These are phyloP conservation scores for Choreutis nemorana DNA, from an alignment of 2,888 invertebrate genomes.

Conservation along the genomic window DNA sequence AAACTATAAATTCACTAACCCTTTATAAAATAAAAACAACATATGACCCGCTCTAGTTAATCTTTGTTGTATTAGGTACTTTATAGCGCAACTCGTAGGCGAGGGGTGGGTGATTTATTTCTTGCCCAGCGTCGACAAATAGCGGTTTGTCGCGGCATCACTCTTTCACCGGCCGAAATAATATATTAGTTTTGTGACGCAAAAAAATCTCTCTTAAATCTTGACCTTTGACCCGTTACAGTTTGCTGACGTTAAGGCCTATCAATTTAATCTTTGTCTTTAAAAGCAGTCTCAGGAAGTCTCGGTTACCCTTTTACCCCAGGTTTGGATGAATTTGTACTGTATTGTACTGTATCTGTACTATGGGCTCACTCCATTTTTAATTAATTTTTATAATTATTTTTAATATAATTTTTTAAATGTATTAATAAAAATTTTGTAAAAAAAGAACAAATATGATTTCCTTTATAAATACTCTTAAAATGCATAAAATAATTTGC, in stretches of 20 bases:
- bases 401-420: background rate
- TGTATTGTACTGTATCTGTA: background rate
- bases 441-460: background rate
- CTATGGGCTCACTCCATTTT: background rate
- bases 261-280: conserved; percentile 3
- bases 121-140: conserved; percentile 51
- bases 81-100: background rate
- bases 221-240: conserved; percentile 12
- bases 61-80: no score
- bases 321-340: background rate
- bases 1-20: no score
- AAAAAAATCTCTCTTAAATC: conserved; percentile 18
- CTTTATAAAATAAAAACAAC: no score
- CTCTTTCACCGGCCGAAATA: conserved; percentile 48
- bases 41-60: no score
- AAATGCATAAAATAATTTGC: no score
- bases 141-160: conserved; percentile 57
- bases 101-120: conserved; percentile 53
- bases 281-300: background rate
- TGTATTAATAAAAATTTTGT: background rate
- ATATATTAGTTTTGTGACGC: conserved; percentile 28
- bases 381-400: background rate
- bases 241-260: conserved; percentile 13
- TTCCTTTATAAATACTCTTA: no score
- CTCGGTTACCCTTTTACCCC: background rate